Evolutionary conservation across 2,113 vertebrate species (phyloP).

Genomic region (Paracanthobrama guichenoti): DNA sequence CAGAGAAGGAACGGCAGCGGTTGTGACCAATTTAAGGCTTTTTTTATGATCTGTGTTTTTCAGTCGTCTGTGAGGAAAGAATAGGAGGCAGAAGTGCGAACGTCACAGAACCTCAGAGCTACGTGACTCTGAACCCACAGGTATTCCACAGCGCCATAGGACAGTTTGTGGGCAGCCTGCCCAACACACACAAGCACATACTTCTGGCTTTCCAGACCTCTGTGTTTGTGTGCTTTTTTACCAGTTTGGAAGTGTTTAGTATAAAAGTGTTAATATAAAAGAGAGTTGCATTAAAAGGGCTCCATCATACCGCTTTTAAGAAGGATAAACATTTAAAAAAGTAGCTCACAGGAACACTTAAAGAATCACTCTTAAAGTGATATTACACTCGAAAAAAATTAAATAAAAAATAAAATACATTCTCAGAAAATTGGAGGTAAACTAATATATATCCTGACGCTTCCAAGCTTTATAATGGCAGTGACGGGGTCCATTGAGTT

Average conservation of each 20-base stretch:
- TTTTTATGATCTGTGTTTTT: slow-evolving; percentile 51
- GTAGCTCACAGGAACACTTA: not conserved
- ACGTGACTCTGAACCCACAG: slow-evolving; percentile 38
- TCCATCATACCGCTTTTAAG: not conserved
- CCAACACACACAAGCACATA: slow-evolving; percentile 30
- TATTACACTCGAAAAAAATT: not conserved
- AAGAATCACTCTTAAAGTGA: not conserved
- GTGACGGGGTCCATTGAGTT: too few species aligned
- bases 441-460: too few species aligned
- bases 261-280: too few species aligned
- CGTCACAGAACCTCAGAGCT: slow-evolving; percentile 47
- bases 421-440: too few species aligned
- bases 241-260: slow-evolving; percentile 7
- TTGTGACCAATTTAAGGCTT: slow-evolving; percentile 66
- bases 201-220: not conserved
- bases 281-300: not conserved
- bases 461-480: too few species aligned
- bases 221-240: slow-evolving; percentile 6
- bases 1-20: slow-evolving; percentile 49
- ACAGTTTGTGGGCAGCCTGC: slow-evolving; percentile 1
- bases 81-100: slow-evolving; percentile 28
- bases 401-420: too few species aligned
- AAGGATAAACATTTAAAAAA: not conserved
- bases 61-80: slow-evolving; percentile 55
- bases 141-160: slow-evolving; percentile 37